These are phyloP conservation scores for Dermolepida albohirtum DNA, from an alignment of 2,888 invertebrate species.

Conservation along the genomic window DNA sequence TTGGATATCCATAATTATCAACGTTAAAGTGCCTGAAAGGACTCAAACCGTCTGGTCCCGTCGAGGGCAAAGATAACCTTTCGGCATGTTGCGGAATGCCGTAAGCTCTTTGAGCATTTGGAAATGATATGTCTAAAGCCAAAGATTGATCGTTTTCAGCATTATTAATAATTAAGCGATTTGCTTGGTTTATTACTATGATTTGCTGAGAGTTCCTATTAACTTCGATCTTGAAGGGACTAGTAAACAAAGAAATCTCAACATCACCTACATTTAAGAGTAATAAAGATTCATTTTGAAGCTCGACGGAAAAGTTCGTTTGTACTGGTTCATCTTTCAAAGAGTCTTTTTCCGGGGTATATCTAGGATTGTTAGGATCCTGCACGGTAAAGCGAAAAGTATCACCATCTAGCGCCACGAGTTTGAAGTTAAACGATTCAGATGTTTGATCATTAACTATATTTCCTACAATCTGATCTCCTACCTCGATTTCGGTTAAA, in stretches of 20 bases:
- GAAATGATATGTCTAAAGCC: constrained; percentile 90
- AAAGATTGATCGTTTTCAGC: constrained; percentile 82
- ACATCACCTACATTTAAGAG: background rate
- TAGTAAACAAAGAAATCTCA: background rate
- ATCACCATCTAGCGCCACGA: constrained; percentile 17
- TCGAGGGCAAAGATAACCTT: constrained; percentile 84
- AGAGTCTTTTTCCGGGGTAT: constrained; percentile 23
- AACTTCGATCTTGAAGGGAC: constrained; percentile 27
- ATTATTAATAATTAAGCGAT: constrained; percentile 43
- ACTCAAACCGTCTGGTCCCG: constrained; percentile 76
- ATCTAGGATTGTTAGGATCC: constrained; percentile 22
- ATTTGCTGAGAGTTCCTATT: background rate
- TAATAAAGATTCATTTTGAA: background rate
- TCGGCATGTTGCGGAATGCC: constrained; percentile 93
- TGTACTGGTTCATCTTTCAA: constrained; percentile 31
- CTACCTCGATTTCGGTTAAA: background rate
- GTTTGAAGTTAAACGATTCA: constrained; percentile 2
- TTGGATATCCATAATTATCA: constrained; percentile 96
- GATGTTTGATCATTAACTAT: constrained; percentile 11
- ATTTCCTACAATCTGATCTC: background rate
- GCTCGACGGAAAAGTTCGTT: background rate
- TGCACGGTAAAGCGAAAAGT: constrained; percentile 33
- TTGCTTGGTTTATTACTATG: constrained; percentile 37
- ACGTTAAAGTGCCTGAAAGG: constrained; percentile 94
- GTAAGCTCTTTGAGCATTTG: constrained; percentile 89